These are phyloP conservation scores for Ptilodon capucinus DNA, from an alignment of 2,888 invertebrate species.

Conservation along the genomic window DNA sequence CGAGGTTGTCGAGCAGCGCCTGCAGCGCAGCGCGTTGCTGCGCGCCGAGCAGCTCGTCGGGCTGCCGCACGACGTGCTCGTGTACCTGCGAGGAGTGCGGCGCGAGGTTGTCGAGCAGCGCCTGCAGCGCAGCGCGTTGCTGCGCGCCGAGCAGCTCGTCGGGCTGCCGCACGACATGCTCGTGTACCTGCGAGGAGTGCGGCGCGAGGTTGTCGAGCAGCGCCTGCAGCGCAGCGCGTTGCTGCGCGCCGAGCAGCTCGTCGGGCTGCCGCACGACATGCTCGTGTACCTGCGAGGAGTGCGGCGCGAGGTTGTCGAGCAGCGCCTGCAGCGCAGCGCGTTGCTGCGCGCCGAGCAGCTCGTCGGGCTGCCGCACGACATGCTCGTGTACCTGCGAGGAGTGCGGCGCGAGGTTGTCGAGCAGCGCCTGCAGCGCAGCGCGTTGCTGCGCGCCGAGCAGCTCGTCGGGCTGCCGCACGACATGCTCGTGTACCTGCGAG, in stretches of 20 bases:
- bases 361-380: background rate
- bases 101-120: conserved; percentile 39
- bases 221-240: conserved; percentile 73
- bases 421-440: background rate
- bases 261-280: background rate
- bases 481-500: background rate
- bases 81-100: conserved; percentile 30
- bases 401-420: conserved; percentile 11
- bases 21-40: conserved; percentile 5
- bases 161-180: conserved; percentile 89
- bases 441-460: background rate
- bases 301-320: background rate
- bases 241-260: background rate
- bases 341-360: conserved; percentile 42
- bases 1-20: conserved; percentile 1
- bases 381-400: background rate
- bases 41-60: background rate
- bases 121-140: conserved; percentile 78
- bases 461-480: background rate
- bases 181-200: conserved; percentile 87
- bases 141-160: conserved; percentile 86
- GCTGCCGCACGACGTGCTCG: conserved; percentile 17
- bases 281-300: conserved; percentile 3
- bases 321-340: background rate
- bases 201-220: conserved; percentile 19